Percentiles rank a stretch among this genome's conserved stretches.
These are phyloP conservation scores for Ginglymostoma cirratum DNA, from an alignment of 2,113 vertebrate genomes.

Conservation along the genomic window DNA sequence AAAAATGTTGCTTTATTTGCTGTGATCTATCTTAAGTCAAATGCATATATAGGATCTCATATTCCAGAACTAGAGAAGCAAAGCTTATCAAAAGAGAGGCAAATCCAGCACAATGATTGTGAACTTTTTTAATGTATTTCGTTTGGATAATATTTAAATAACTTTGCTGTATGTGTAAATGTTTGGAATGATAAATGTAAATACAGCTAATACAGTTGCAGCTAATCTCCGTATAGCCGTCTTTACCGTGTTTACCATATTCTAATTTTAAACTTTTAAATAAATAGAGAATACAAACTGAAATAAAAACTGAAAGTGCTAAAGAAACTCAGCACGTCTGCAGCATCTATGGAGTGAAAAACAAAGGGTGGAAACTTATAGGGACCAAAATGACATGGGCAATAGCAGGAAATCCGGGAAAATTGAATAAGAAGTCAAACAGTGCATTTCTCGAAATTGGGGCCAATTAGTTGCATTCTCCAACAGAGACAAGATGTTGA, in stretches of 20 bases:
- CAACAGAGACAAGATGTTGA: too few species aligned
- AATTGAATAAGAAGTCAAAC: too few species aligned
- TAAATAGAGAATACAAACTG: not conserved
- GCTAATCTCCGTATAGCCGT: not conserved
- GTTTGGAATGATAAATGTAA: not conserved
- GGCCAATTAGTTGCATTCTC: too few species aligned
- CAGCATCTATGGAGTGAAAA: too few species aligned
- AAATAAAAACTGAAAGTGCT: too few species aligned
- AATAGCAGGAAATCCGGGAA: too few species aligned
- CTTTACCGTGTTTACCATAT: not conserved
- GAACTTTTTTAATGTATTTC: not conserved
- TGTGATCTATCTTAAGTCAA: not conserved
- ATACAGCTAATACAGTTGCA: not conserved
- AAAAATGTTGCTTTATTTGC: not conserved
- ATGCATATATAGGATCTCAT: not conserved
- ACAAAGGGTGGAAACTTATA: too few species aligned
- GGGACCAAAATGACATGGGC: too few species aligned
- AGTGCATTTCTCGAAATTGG: too few species aligned
- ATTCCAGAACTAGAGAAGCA: not conserved
- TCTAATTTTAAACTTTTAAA: constrained; percentile 15
- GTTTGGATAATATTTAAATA: not conserved
- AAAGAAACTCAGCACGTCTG: too few species aligned
- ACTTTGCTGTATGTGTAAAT: not conserved
- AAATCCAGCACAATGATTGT: not conserved
- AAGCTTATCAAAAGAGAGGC: not conserved